Base-by-base conservation (phyloP, 2,797 vertebrate genomes). In the Podargus strigoides region DNA sequence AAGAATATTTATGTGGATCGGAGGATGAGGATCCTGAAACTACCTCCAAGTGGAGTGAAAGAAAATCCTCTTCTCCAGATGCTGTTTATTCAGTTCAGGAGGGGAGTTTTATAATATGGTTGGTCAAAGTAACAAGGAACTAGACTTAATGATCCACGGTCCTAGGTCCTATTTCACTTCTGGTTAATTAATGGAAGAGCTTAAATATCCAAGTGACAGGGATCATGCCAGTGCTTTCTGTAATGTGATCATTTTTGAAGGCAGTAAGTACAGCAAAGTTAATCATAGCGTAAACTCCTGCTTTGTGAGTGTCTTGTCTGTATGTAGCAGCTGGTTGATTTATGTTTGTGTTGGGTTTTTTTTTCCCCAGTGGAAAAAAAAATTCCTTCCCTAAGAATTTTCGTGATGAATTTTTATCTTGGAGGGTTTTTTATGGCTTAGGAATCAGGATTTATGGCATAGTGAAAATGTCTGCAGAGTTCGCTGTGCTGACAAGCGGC, bases 161-260 rank as follows among this genome's bases (percentile, higher is more conserved):
- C 49, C 21, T 86, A 55, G 94, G 47, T 96, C 81, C 56, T 67
- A 6, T 97, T 96, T 95, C 95, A 56, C 90, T 92, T 70, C 84
- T 97, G 84, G 68, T 96, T 96, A 96, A 95, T 96, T 97, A 96
- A 96, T 96, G 95, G 88, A 89, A 80, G 21, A 72, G 85, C 78
- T 95, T 94, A 93, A 87, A 90, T 95, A 77, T 94, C 94, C 4
- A 5, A 91, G 69, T 76, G 94, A 60, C 87, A 91, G 0, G 0
- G 87, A 90, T 94, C 82, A 12, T 84, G 76, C 69, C 63, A n/a
- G 37, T 62, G 70, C 85, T 89, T 91, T 92, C 59, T 90, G 92
- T 91, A 96, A 93, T 0, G 0, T 36, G 91, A 84, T 93, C n/a
- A 0, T 81, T 91, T 93, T 88, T 93, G 58, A 86, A 88, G 58